A percentile compares a stretch with the other conserved stretches of the same genome.
These are phyloP conservation scores for Piscicola geometra DNA, from an alignment of 2,888 invertebrate species.

Conservation along the genomic window DNA sequence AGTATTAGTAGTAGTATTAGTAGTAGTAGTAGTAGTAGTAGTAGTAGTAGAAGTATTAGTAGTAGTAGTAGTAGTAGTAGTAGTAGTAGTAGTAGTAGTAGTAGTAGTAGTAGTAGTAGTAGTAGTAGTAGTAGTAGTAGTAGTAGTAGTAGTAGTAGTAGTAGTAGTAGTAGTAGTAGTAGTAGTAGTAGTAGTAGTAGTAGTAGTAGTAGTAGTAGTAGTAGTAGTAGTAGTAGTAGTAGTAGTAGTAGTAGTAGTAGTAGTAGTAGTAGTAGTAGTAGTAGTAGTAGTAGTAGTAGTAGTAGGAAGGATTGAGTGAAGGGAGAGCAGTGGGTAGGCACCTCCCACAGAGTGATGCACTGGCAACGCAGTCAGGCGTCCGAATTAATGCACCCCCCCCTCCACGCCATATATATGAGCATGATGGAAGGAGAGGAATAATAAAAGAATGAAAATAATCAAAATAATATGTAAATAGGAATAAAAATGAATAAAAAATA, in stretches of 20 bases:
- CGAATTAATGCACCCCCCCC: too few species aligned
- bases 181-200: constrained; percentile 26
- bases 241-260: constrained; percentile 16
- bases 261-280: neutral
- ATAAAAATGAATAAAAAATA: too few species aligned
- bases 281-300: too few species aligned
- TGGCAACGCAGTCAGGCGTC: too few species aligned
- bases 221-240: constrained; percentile 19
- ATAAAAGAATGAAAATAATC: too few species aligned
- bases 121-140: constrained; percentile 25
- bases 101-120: neutral
- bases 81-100: constrained; percentile 3
- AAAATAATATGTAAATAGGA: too few species aligned
- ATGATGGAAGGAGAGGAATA: too few species aligned
- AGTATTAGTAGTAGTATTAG: neutral
- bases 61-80: neutral
- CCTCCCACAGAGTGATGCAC: too few species aligned
- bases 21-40: constrained; percentile 3
- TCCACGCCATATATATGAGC: too few species aligned
- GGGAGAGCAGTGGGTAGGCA: too few species aligned
- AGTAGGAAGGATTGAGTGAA: too few species aligned
- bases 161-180: constrained; percentile 16
- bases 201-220: constrained; percentile 17
- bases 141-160: constrained; percentile 14
- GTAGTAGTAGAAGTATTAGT: neutral